phyloP scores from a whole-genome alignment of 2,113 vertebrate genomes.

The Bolborhynchus lineola region DNA sequence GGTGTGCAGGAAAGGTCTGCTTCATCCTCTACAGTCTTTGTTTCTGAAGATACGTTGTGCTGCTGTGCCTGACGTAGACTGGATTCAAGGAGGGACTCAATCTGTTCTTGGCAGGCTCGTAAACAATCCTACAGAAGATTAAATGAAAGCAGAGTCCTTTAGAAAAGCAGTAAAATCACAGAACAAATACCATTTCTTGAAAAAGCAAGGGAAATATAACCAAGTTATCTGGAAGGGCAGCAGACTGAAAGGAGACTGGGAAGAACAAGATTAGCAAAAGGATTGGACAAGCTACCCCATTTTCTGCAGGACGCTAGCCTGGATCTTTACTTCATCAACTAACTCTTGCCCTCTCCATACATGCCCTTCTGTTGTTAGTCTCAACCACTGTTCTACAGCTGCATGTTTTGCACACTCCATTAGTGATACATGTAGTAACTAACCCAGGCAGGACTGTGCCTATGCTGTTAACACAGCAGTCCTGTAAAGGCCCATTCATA shows the following conservation, averaged over 20 bases:
- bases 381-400: neutral
- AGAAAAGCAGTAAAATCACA: neutral
- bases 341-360: neutral
- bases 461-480: neutral
- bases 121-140: constrained; percentile 87
- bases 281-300: fast-evolving
- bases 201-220: neutral
- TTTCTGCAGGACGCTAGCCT: neutral
- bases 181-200: neutral
- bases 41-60: constrained; percentile 81
- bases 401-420: fast-evolving
- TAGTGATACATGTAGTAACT: neutral
- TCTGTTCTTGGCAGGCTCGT: constrained; percentile 97
- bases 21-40: constrained; percentile 88
- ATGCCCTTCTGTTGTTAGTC: neutral
- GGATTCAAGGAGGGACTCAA: constrained; percentile 92
- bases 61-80: constrained; percentile 94
- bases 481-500: neutral
- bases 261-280: neutral
- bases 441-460: neutral
- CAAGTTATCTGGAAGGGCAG: neutral
- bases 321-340: neutral
- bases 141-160: constrained; percentile 7
- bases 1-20: constrained; percentile 93
- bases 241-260: neutral